Evolutionary conservation across 1,140 invertebrate species (phyloP), one percentile per base, ranked within the genome.

Genomic region (Delia radicum): DNA sequence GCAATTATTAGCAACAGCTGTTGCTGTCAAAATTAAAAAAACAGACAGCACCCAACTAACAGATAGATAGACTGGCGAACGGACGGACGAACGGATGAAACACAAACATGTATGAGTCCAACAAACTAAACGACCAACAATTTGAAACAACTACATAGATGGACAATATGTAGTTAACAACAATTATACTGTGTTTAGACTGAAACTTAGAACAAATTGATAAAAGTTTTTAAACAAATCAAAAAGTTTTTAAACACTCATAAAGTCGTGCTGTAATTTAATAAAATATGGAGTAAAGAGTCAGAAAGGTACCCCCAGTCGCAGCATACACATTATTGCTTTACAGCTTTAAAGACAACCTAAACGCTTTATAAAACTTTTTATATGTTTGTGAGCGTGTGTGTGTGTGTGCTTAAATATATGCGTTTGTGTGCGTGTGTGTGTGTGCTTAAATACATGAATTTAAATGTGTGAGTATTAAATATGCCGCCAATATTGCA

Each of bases 1-100:
- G 71, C 71, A 46, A 55, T 73, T 73, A 55, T 73, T 73, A 73
- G 71, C 33, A 46, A 28, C 63, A 67, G 63, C 63, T 67, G 63
- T 67, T 67, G 63, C 63, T 67, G 63, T 67, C 63, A 67, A 67
- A 67, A 67, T 18, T 18, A 55, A 63, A 27, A 27, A 63, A 15
- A 63, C 12, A 63, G 27, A 26, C 63, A 28, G 2, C 8, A 29
- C 15, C 15, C 63, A 31, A 67, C 27, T 31, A 67, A 31, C 63
- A 67, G 18, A 29, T 15, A 15, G 28, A 67, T n/a, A 29, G n/a
- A 29, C 12, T n/a, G 63, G 29, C 28, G 12, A n/a, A 67, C 2
- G 4, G 63, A 18, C 29, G 18, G 6, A 29, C 63, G 21, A 12
- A 28, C 27, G 6, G n/a, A 33, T 5, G 8, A 55, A n/a, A 55